Percentiles rank a stretch among this genome's conserved stretches.
Conservation (phyloP, 1,140 invertebrate species). For the Atta colombica region DNA sequence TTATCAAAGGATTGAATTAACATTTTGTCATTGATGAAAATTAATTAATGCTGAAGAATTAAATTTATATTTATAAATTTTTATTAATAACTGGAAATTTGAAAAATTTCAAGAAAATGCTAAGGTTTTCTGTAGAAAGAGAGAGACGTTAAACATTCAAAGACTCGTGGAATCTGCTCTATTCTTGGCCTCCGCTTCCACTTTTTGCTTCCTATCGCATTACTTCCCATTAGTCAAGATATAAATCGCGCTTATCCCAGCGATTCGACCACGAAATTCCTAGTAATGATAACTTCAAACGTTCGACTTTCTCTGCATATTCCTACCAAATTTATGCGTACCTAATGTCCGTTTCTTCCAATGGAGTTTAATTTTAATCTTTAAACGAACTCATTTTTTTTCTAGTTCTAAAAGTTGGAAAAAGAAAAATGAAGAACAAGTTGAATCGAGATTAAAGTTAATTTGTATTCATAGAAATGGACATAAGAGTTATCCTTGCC, state of each 20-base stretch:
- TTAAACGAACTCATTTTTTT: too few relatives aligned
- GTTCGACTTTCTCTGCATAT: too few relatives aligned
- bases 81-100: neutral
- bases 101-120: neutral
- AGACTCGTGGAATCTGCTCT: conserved; percentile 30
- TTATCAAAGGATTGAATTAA: neutral
- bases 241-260: conserved; percentile 26
- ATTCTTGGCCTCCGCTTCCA: neutral
- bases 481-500: neutral
- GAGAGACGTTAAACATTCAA: neutral
- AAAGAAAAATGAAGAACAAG: too few relatives aligned
- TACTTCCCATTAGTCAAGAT: conserved; percentile 27
- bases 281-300: conserved; percentile 8
- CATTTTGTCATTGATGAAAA: neutral
- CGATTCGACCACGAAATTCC: conserved; percentile 29
- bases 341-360: neutral
- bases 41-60: neutral
- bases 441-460: too few relatives aligned
- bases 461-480: too few relatives aligned
- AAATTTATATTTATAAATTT: neutral
- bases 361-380: too few relatives aligned
- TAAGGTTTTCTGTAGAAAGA: neutral
- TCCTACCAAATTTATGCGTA: neutral
- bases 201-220: conserved; percentile 32
- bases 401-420: too few relatives aligned